Percentiles rank a stretch among this genome's conserved stretches.
Conservation (phyloP, 2,113 vertebrate genomes). For the Odontophorus gujanensis region DNA sequence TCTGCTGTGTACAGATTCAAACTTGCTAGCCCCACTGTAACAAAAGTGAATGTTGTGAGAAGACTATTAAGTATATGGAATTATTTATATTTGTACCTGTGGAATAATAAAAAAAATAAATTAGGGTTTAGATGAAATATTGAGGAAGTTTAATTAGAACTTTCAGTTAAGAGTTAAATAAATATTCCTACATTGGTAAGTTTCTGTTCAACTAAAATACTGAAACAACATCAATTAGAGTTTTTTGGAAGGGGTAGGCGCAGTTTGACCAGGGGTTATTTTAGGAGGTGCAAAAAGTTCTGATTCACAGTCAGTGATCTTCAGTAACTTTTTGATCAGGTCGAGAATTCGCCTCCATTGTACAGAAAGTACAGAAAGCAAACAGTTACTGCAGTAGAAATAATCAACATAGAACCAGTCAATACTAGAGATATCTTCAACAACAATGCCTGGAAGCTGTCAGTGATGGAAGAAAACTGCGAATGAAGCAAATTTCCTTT, state of each 20-base stretch:
- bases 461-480: neutral
- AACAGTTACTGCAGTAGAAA: neutral
- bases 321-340: neutral
- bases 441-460: neutral
- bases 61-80: neutral
- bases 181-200: neutral
- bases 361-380: neutral
- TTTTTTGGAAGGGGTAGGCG: fast-evolving
- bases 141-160: neutral
- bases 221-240: neutral
- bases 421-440: neutral
- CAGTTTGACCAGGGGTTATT: neutral
- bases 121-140: neutral
- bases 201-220: neutral
- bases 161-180: neutral
- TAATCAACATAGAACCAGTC: neutral
- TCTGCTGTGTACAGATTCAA: neutral
- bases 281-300: neutral
- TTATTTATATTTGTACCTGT: neutral
- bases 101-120: neutral
- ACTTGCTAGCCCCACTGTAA: neutral
- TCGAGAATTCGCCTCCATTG: neutral
- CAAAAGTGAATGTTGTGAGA: neutral
- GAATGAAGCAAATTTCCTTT: neutral
- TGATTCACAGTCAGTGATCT: neutral